Conservation (phyloP, 2,888 invertebrate genomes). For the Noctua janthina region DNA sequence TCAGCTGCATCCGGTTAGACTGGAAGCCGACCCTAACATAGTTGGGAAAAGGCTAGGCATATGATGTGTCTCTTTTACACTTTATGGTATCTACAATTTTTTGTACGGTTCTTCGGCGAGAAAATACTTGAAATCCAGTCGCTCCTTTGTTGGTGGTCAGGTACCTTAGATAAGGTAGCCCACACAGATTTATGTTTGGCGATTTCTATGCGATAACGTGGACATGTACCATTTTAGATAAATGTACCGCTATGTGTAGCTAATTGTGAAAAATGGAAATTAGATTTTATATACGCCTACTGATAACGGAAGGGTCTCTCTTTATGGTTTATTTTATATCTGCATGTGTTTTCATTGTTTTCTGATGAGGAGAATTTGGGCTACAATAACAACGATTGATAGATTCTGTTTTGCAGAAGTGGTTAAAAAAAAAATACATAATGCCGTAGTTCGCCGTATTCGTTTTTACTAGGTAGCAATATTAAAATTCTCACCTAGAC, state of each 20-base stretch:
- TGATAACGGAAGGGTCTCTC: constrained; percentile 34
- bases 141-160: neutral
- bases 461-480: neutral
- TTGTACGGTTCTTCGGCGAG: neutral
- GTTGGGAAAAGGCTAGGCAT: no score
- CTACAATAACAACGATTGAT: neutral
- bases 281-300: constrained; percentile 13
- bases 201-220: constrained; percentile 77
- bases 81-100: neutral
- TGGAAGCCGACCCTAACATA: no score
- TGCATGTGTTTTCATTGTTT: constrained; percentile 16
- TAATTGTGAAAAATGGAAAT: constrained; percentile 60
- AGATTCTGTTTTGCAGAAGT: neutral
- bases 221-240: constrained; percentile 62
- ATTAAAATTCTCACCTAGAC: neutral
- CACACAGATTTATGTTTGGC: constrained; percentile 79
- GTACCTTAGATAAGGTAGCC: constrained; percentile 5
- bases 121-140: neutral
- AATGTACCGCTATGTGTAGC: constrained; percentile 21
- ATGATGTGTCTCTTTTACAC: neutral
- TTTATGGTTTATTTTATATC: constrained; percentile 23
- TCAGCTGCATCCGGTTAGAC: no score
- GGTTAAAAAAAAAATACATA: neutral
- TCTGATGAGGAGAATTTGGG: neutral
- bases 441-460: neutral